Conservation (phyloP, 2,888 invertebrate genomes). For the Luperina testacea region DNA sequence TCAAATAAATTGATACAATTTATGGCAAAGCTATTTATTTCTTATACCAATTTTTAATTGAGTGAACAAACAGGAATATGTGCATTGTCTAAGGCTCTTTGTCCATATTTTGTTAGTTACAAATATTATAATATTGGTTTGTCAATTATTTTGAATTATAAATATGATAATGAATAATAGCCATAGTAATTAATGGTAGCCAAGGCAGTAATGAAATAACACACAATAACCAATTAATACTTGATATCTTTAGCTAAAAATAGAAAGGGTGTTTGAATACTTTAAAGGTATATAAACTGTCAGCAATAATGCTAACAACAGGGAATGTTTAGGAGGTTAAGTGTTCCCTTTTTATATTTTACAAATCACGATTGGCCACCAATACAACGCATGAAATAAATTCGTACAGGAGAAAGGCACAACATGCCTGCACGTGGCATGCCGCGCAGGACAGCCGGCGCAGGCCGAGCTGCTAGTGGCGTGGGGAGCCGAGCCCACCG, state of each 20-base stretch:
- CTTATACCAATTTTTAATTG: neutral
- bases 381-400: neutral
- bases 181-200: neutral
- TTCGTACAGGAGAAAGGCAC: conserved; percentile 95
- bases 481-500: conserved; percentile 98
- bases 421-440: conserved; percentile 97
- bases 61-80: conserved; percentile 28
- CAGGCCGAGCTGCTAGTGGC: conserved; percentile 97
- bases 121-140: neutral
- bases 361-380: neutral
- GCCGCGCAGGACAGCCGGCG: conserved; percentile 96
- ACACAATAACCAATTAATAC: neutral
- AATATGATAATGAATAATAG: neutral
- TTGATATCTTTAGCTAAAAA: neutral
- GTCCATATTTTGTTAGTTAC: neutral
- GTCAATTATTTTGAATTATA: neutral
- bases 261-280: neutral
- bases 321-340: neutral
- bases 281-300: neutral
- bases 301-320: neutral
- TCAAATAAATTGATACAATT: conserved; percentile 11
- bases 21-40: neutral
- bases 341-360: neutral
- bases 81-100: conserved; percentile 2
- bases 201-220: neutral